A percentile compares a stretch with the other conserved stretches of the same genome.
Conservation (phyloP, 2,888 invertebrate genomes). For the Athalia cordata region DNA sequence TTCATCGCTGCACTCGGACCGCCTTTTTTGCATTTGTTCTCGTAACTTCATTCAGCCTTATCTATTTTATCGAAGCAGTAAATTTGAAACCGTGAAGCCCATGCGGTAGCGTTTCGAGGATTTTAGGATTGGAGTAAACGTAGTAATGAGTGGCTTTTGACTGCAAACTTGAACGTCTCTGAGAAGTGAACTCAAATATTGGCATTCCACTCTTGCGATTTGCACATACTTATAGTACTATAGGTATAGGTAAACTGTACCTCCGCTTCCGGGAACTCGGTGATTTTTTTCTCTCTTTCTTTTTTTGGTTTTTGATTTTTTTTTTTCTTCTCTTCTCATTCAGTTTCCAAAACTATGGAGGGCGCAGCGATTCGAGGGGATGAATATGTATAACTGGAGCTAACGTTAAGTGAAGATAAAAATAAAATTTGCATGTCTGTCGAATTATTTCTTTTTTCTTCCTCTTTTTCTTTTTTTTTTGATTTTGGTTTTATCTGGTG, state of each 20-base stretch:
- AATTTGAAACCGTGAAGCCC: slow-evolving; percentile 9
- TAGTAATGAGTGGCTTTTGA: slow-evolving; percentile 26
- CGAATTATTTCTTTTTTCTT: no score
- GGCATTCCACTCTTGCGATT: slow-evolving; percentile 30
- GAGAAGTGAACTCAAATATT: slow-evolving; percentile 35
- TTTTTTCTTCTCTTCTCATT: no score
- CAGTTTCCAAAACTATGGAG: no score
- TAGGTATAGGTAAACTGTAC: background rate
- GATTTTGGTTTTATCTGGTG: background rate
- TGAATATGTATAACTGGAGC: no score
- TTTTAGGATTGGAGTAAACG: slow-evolving; percentile 28
- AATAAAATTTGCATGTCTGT: no score
- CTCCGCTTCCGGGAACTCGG: slow-evolving; percentile 5
- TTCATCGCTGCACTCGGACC: background rate
- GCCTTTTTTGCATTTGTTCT: background rate
- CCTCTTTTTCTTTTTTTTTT: background rate
- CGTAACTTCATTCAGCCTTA: background rate
- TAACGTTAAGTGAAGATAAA: no score
- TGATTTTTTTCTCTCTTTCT: background rate
- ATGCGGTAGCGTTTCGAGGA: background rate
- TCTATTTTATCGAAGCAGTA: background rate
- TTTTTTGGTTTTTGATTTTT: no score
- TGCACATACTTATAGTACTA: background rate
- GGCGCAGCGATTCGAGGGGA: no score
- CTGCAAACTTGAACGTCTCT: slow-evolving; percentile 5